Evolutionary conservation across 2,797 vertebrate genomes (phyloP).

Genomic region (Gymnoscopelus braueri): DNA sequence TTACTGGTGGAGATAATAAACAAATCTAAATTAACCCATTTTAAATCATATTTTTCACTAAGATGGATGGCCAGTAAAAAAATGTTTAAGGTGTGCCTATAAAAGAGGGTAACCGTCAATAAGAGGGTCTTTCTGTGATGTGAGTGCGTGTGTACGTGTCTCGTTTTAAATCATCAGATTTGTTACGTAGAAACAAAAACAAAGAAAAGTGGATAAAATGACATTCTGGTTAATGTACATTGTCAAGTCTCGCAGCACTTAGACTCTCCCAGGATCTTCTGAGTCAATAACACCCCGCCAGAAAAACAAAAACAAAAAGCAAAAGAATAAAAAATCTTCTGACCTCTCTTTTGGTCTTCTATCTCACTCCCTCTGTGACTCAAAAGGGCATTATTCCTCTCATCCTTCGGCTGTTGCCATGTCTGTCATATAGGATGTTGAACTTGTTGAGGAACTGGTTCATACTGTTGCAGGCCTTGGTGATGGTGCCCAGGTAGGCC

Average conservation of each 20-base stretch:
- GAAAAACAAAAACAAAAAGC: constrained; percentile 18
- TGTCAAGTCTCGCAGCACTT: constrained; percentile 18
- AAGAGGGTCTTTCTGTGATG: too few species aligned
- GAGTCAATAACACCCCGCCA: constrained; percentile 46
- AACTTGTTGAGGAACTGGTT: constrained; percentile 98
- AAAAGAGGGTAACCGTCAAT: too few species aligned
- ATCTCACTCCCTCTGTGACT: constrained; percentile 38
- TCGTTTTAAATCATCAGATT: constrained; percentile 66
- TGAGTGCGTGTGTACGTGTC: too few species aligned
- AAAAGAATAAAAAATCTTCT: constrained; percentile 41
- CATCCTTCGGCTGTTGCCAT: constrained; percentile 94
- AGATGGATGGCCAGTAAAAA: too few species aligned
- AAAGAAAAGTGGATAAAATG: constrained; percentile 60
- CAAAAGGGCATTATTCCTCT: constrained; percentile 92
- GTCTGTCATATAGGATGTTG: constrained; percentile 93
- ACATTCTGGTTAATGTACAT: constrained; percentile 63
- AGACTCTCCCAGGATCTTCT: background rate
- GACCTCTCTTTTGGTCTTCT: constrained; percentile 35
- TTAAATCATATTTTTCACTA: too few species aligned
- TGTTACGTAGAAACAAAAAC: constrained; percentile 71
- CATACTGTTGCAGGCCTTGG: constrained; percentile 96
- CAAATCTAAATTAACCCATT: too few species aligned
- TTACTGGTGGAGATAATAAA: too few species aligned
- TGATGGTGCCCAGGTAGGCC: constrained; percentile 95
- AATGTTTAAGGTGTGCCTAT: too few species aligned